These are phyloP conservation scores for Petaurus breviceps DNA, from an alignment of 2,113 vertebrate genomes.

Conservation along the genomic window DNA sequence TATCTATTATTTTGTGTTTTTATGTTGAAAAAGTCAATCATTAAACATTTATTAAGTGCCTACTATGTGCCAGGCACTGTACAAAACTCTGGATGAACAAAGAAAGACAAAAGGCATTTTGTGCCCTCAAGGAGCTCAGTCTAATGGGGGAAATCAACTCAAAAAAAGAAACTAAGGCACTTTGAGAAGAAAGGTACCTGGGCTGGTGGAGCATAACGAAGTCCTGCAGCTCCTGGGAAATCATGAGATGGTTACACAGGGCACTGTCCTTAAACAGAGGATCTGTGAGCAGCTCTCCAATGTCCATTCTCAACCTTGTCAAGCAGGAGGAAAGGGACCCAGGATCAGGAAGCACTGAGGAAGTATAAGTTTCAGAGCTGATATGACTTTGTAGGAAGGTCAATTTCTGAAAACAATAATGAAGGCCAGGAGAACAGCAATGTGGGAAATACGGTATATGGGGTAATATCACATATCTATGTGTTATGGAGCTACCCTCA, in stretches of 20 bases:
- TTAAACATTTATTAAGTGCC: not conserved
- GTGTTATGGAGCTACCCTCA: not conserved
- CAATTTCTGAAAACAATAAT: not conserved
- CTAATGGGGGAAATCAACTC: too few species aligned
- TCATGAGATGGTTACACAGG: not conserved
- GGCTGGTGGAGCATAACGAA: not conserved
- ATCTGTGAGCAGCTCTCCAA: not conserved
- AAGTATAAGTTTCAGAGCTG: not conserved
- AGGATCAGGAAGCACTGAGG: not conserved
- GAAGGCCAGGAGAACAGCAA: too few species aligned
- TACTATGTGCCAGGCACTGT: not conserved
- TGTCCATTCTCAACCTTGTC: not conserved
- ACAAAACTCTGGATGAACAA: not conserved
- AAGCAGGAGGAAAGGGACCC: not conserved
- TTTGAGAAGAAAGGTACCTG: not conserved
- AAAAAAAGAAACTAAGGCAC: too few species aligned
- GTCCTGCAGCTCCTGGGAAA: not conserved
- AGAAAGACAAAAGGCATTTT: not conserved
- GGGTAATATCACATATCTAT: not conserved
- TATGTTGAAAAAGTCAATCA: not conserved
- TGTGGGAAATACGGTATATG: not conserved
- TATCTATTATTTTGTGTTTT: not conserved
- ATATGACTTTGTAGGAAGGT: not conserved
- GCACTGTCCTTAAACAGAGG: not conserved
- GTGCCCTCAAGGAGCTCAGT: too few species aligned